Evolutionary conservation across 2,797 vertebrate genomes (phyloP).

Genomic region (Mormyrops attenuatus): DNA sequence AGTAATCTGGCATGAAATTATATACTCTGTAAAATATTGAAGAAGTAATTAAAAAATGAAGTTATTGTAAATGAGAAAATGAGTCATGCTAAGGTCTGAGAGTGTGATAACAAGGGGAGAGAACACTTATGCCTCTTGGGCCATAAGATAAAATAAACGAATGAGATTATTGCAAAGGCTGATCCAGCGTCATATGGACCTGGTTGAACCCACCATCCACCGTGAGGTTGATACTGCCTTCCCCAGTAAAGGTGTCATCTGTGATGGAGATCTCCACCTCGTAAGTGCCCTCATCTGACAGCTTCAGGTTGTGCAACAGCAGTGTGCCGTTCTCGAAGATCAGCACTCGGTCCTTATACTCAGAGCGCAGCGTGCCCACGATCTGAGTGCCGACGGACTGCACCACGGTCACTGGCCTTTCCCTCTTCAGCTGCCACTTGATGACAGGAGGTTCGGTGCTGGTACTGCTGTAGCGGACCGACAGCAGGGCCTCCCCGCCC

Average conservation of each 20-base stretch:
- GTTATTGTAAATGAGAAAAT: background rate
- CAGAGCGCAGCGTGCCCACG: slow-evolving; percentile 85
- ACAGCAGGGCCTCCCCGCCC: slow-evolving; percentile 80
- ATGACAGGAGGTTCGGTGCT: slow-evolving; percentile 87
- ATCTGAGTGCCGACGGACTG: slow-evolving; percentile 89
- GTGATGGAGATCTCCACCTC: slow-evolving; percentile 98
- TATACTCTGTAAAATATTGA: background rate
- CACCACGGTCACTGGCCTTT: slow-evolving; percentile 85
- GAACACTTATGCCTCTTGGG: background rate
- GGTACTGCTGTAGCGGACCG: slow-evolving; percentile 85
- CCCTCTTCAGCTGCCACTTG: slow-evolving; percentile 91
- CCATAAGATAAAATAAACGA: background rate
- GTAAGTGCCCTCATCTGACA: slow-evolving; percentile 82
- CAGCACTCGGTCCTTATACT: slow-evolving; percentile 83
- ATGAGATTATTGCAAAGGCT: background rate
- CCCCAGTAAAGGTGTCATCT: slow-evolving; percentile 89
- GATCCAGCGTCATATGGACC: background rate
- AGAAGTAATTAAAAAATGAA: background rate
- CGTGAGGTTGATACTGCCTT: slow-evolving; percentile 83
- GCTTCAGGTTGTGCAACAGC: slow-evolving; percentile 80
- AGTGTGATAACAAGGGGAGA: background rate
- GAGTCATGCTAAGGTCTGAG: background rate
- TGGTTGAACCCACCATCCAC: slow-evolving; percentile 76
- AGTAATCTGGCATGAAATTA: background rate
- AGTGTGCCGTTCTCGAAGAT: slow-evolving; percentile 89